phyloP scores from a whole-genome alignment of 2,797 vertebrate species.

The Rhabdophis nuchalis region DNA sequence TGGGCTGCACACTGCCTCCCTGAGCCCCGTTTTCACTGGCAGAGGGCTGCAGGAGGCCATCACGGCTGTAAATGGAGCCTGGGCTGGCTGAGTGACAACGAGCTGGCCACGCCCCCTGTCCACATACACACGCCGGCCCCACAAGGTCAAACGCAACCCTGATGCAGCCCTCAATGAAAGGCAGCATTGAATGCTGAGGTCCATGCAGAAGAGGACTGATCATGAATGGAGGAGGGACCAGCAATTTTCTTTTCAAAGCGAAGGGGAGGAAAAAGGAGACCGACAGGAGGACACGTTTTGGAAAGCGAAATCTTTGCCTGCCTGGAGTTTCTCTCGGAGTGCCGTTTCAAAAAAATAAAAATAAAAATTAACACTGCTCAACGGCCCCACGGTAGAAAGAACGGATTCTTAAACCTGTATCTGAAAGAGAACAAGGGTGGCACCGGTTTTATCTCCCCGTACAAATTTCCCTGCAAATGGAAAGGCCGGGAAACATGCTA shows the following conservation, averaged over 20 bases:
- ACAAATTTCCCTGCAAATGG: background rate
- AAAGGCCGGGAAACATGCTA: background rate
- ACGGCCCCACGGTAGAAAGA: background rate
- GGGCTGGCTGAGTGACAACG: too few species aligned
- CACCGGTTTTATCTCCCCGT: background rate
- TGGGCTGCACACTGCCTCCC: too few species aligned
- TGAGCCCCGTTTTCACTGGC: too few species aligned
- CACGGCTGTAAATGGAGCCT: too few species aligned
- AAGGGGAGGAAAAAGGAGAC: background rate
- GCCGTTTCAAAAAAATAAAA: background rate
- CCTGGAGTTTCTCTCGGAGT: background rate
- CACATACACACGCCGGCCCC: too few species aligned
- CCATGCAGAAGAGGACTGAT: background rate
- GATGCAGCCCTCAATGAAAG: too few species aligned
- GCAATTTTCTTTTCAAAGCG: background rate
- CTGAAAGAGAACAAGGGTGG: background rate
- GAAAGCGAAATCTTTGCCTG: background rate
- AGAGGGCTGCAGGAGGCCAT: too few species aligned
- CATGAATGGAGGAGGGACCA: background rate
- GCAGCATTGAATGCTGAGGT: background rate
- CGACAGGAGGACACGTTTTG: too few species aligned
- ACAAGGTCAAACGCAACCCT: too few species aligned
- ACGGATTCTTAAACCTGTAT: background rate
- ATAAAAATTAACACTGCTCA: background rate
- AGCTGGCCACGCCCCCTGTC: too few species aligned